Evolutionary conservation across 2,113 vertebrate species (phyloP), one percentile per base, ranked within the genome.

Genomic region (Apus apus): DNA sequence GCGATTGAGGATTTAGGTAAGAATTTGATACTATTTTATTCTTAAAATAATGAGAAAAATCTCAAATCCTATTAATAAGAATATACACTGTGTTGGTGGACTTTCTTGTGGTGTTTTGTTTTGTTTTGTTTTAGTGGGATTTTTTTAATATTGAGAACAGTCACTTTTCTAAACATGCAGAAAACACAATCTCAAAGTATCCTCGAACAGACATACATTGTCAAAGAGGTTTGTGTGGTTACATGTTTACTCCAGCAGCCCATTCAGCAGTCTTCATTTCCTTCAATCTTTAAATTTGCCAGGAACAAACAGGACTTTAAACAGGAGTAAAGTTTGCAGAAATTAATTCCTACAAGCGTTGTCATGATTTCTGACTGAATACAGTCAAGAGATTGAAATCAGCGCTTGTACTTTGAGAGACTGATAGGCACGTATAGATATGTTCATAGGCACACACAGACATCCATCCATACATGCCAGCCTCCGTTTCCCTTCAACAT

Each of bases 1-100:
- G 38, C 96, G 38, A 85, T 95, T 46, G 79, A 95, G 48, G 48
- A 43, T 67, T 92, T 99, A 91, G 98, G 99, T 99, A 98, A 98
- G 98, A 73, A 43, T 76, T 70, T 18, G 71, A 67, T 82, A 43
- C 26, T 15, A 8, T 61, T 88, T 75, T 90, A 45, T 61, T 93
- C 18, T 68, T 71, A 57, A 91, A 72, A 58, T 43, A 62, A 62
- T 22, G 11, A 86, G 5, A 67, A 30, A 19, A 30, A 27, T 60
- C 14, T 75, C 6, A 34, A 51, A 46, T 61, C 15, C 80, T 43
- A 43, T 40, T 30, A 29, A 32, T 32, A 36, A 46, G 50, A 43
- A 34, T 51, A 19, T 54, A 38, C 5, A 3, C 50, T 54, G 13
- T 50, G n/a, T 17, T 22, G 29, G 22, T 77, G 29, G 13, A 13